phyloP scores from a whole-genome alignment of 2,888 invertebrate species.

The Embidobia sp. region DNA sequence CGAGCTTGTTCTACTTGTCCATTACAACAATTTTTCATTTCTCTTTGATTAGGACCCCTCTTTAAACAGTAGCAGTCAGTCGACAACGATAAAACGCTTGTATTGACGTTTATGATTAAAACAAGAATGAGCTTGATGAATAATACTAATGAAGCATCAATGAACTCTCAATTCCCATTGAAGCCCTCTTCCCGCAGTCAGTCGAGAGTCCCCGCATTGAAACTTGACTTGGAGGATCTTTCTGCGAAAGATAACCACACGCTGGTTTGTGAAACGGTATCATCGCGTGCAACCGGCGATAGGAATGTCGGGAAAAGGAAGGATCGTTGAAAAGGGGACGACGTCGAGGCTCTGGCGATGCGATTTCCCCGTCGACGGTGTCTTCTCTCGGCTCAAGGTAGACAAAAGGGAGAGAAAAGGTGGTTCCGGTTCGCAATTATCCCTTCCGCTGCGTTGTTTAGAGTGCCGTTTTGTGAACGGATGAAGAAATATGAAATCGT shows the following conservation, averaged over 20 bases:
- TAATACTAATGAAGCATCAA: too few species aligned
- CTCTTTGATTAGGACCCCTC: too few species aligned
- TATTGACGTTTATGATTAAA: too few species aligned
- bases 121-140: too few species aligned
- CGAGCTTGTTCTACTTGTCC: too few species aligned
- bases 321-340: slow-evolving; percentile 48
- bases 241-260: slow-evolving; percentile 50
- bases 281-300: slow-evolving; percentile 52
- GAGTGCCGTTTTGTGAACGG: background rate
- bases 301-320: slow-evolving; percentile 46
- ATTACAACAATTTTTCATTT: too few species aligned
- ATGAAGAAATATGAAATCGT: background rate
- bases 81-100: too few species aligned
- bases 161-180: slow-evolving; percentile 6
- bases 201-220: slow-evolving; percentile 12
- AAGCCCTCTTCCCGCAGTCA: too few species aligned
- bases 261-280: slow-evolving; percentile 56
- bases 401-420: slow-evolving; percentile 39
- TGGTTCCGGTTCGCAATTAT: slow-evolving; percentile 47
- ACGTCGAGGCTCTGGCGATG: slow-evolving; percentile 13
- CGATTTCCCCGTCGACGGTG: slow-evolving; percentile 44
- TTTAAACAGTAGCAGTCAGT: too few species aligned
- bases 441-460: slow-evolving; percentile 27
- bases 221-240: slow-evolving; percentile 33
- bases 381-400: slow-evolving; percentile 19